Evolutionary conservation across 2,797 vertebrate genomes (phyloP).

Genomic region (Triplophysa bombifrons): DNA sequence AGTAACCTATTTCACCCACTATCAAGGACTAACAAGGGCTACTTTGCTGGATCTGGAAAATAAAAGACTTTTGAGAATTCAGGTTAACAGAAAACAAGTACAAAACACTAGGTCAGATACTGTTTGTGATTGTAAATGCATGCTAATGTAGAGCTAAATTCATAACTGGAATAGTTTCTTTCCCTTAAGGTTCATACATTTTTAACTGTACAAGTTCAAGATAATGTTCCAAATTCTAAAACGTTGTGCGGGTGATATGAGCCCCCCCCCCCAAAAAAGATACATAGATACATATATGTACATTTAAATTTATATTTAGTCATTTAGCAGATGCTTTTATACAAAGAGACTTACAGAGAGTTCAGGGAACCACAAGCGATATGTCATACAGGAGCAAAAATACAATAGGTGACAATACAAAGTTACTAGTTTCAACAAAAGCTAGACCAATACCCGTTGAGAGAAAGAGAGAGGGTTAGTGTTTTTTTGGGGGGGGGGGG

Average conservation of each 20-base stretch:
- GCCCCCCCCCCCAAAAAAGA: not conserved
- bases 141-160: not conserved
- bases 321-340: too few relatives aligned
- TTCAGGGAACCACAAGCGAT: too few relatives aligned
- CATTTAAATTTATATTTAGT: too few relatives aligned
- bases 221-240: not conserved
- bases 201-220: not conserved
- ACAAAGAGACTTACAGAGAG: too few relatives aligned
- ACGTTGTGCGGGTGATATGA: too few relatives aligned
- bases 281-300: not conserved
- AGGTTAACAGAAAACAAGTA: not conserved
- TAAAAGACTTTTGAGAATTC: not conserved
- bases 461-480: too few relatives aligned
- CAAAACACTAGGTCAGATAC: not conserved
- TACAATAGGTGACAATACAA: too few relatives aligned
- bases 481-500: too few relatives aligned
- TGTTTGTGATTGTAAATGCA: not conserved
- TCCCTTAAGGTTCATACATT: not conserved
- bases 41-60: not conserved
- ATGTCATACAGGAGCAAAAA: too few relatives aligned
- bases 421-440: too few relatives aligned
- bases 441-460: too few relatives aligned
- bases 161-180: not conserved
- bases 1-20: conserved; percentile 10
- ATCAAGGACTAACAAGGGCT: not conserved